A percentile compares a stretch with the other conserved stretches of the same genome.
Conservation (phyloP, 2,888 invertebrate species). For the Perizoma flavofasciatum region DNA sequence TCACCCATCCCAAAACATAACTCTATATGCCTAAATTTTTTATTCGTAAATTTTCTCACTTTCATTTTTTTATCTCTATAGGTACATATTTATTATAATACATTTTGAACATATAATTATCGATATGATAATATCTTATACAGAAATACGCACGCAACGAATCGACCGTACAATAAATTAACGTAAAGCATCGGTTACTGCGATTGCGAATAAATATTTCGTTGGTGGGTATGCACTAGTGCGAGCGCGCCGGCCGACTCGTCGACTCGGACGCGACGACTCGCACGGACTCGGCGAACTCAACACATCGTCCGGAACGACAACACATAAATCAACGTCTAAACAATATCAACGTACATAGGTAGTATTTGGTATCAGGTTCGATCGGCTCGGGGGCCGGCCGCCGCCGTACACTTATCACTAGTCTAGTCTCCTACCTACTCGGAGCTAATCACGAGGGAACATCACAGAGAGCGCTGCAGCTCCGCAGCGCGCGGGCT, state of each 20-base stretch:
- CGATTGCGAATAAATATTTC: slow-evolving; percentile 76
- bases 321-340: slow-evolving; percentile 74
- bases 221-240: slow-evolving; percentile 64
- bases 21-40: slow-evolving; percentile 71
- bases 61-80: slow-evolving; percentile 80
- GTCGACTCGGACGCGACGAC: slow-evolving; percentile 34
- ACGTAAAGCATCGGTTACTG: slow-evolving; percentile 76
- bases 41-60: slow-evolving; percentile 83
- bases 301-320: slow-evolving; percentile 63
- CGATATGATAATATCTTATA: slow-evolving; percentile 81
- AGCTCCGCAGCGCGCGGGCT: slow-evolving; percentile 51
- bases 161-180: slow-evolving; percentile 76
- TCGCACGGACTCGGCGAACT: slow-evolving; percentile 43
- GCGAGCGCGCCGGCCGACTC: slow-evolving; percentile 24
- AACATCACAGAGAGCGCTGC: slow-evolving; percentile 72
- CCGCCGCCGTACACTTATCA: slow-evolving; percentile 60
- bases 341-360: slow-evolving; percentile 76
- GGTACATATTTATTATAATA: slow-evolving; percentile 81
- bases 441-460: slow-evolving; percentile 64
- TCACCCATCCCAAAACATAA: slow-evolving; percentile 78
- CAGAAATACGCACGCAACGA: slow-evolving; percentile 76
- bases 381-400: slow-evolving; percentile 49
- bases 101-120: slow-evolving; percentile 83
- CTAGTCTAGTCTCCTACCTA: slow-evolving; percentile 41
- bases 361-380: slow-evolving; percentile 79